Base-by-base conservation (phyloP, 1,140 invertebrate genomes). In the Heliothis virescens region DNA sequence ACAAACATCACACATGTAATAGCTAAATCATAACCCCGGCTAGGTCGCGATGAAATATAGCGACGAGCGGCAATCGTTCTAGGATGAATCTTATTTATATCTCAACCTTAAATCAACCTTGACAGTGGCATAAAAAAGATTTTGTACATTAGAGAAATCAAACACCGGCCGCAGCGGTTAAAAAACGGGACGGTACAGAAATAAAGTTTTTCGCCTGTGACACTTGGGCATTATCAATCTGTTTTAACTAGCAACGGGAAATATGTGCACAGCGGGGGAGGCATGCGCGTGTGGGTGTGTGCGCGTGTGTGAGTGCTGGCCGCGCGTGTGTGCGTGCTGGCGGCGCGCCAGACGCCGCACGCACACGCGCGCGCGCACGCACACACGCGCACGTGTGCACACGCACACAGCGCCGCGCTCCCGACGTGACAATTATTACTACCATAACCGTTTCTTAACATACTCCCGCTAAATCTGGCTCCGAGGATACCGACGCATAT, bases 91-190 rank as follows among this genome's bases (percentile, higher is more conserved):
- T 80, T 94, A 94, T 94, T 92, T 92, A 91, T 92, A 93, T 76
- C 86, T 72, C 86, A 93, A 94, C 93, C 93, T 93, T 92, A 94
- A 90, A 93, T 93, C 89, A 93, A 94, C 93, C 93, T 94, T 94
- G 93, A 92, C 92, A 93, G 89, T 91, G 90, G 85, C 87, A 90
- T 92, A 90, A 92, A 90, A 94, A 92, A 93, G 80, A 84, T 88
- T 85, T 86, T 83, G 84, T 84, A 87, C 88, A 87, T 92, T 88
- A 72, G 79, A 89, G 91, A 89, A 90, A 91, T 91, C 89, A 91
- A 90, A 89, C 87, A 87, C 86, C 84, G 86, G 78, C 74, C 72
- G 79, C 71, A 52, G 72, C 79, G 84, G 88, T 85, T 84, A 85
- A 84, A 88, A 90, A 89, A 88, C 71, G 60, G 82, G 79, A 79